Evolutionary conservation across 2,888 invertebrate species (phyloP), one percentile per base, ranked within the genome.

Genomic region (Cephalotes varians): DNA sequence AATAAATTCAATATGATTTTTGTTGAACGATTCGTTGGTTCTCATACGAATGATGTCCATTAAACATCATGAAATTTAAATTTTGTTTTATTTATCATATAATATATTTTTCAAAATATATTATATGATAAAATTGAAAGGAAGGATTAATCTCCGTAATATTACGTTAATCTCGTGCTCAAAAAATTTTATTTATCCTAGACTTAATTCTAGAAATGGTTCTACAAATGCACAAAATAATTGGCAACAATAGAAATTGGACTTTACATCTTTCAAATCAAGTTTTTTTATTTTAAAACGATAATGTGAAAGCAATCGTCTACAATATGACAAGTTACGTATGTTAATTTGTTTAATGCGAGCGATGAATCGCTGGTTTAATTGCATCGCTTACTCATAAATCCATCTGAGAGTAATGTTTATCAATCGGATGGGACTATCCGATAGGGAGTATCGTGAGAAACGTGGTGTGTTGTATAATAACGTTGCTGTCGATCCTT

Each of bases 391-490:
- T 37, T 18, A 44, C 40, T 64, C 54, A 71, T 71, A 25, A 54
- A 54, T 65, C n/a, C n/a, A n/a, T n/a, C 25, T 44, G 37, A 54
- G 25, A 54, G 37, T 25, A 37, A 71, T 37, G 44, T 28, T 73
- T 71, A 37, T 71, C 71, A 71, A 25, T 73, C 12, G 34, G 25
- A 51, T 12, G 54, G n/a, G 40, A 67, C 28, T 5, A n/a, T 21
- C 60, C 34, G 49, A 60, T 5, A 25, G 12, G 10, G 6, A 15
- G n/a, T 64, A 64, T 76, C 64, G n/a, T 51, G 64, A 51, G 51
- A 74, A 64, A 64, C 34, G n/a, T n/a, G 6, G 34, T 12, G 18
- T 54, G 56, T 72, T 74, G 49, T 64, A 37, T 74, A 74, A 76
- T 65, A 76, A 51, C 25, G 40, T 25, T n/a, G 25, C 15, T n/a